Percentiles rank a stretch among this genome's conserved stretches.
These are phyloP conservation scores for Sicus ferrugineus DNA, from an alignment of 2,888 invertebrate species.

Conservation along the genomic window DNA sequence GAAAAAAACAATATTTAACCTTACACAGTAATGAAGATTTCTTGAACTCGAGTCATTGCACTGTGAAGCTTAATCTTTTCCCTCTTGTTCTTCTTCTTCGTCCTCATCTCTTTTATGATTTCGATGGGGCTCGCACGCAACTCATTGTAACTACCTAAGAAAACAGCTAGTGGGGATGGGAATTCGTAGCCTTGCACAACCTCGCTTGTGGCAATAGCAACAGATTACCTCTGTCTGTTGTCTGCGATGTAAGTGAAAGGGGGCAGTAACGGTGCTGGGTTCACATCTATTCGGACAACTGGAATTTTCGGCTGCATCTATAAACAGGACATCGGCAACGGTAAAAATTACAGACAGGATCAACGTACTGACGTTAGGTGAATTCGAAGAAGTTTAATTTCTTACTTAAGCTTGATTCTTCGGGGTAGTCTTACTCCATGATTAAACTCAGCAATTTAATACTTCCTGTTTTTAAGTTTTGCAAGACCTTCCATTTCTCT, in stretches of 20 bases:
- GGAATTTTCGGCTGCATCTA: background rate
- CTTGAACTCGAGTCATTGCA: slow-evolving; percentile 20
- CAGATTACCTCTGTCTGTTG: slow-evolving; percentile 15
- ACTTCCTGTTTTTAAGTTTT: background rate
- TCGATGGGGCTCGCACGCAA: slow-evolving; percentile 12
- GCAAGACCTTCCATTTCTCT: too few relatives aligned
- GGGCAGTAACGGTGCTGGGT: background rate
- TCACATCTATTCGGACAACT: slow-evolving; percentile 10
- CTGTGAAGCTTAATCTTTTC: slow-evolving; percentile 6
- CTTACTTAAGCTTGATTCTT: background rate
- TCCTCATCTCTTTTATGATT: slow-evolving; percentile 7
- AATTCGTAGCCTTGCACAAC: background rate
- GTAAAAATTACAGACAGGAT: background rate
- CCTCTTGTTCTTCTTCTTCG: background rate
- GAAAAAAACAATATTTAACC: slow-evolving; percentile 19
- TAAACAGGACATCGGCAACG: slow-evolving; percentile 2
- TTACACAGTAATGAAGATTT: background rate
- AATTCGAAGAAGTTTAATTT: background rate
- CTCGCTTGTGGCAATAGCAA: background rate
- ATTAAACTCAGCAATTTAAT: background rate
- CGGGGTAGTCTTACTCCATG: background rate
- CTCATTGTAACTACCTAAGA: slow-evolving; percentile 3
- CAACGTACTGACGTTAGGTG: background rate
- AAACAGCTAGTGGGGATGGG: background rate
- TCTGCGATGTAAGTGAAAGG: background rate